A percentile compares a stretch with the other conserved stretches of the same genome.
These are phyloP conservation scores for Arctopsyche grandis DNA, from an alignment of 1,140 invertebrate species.

Conservation along the genomic window DNA sequence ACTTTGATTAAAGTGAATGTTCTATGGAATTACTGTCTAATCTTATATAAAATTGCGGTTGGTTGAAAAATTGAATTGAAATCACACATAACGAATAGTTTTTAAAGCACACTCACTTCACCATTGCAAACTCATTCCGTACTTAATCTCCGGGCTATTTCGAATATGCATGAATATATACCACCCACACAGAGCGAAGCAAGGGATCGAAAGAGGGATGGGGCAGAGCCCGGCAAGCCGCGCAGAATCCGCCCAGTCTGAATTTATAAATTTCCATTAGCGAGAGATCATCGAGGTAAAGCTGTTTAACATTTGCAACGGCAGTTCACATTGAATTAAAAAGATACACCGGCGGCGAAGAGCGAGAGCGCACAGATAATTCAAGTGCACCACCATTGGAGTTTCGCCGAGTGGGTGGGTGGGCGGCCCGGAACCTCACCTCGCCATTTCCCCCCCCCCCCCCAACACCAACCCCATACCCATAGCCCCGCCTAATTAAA, in stretches of 20 bases:
- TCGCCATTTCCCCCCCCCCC: background rate
- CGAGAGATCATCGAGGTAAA: conserved; percentile 50
- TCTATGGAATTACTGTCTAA: no score
- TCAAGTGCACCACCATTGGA: conserved; percentile 26
- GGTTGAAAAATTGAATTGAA: background rate
- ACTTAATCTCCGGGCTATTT: no score
- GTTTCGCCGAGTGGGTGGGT: background rate
- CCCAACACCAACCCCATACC: conserved; percentile 8
- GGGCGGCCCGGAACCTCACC: background rate
- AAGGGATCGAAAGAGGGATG: no score
- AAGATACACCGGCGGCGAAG: conserved; percentile 40
- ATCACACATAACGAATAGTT: no score
- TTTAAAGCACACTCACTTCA: background rate
- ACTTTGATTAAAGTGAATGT: no score
- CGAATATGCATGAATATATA: no score
- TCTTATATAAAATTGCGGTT: no score
- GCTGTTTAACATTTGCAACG: conserved; percentile 52
- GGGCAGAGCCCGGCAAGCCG: background rate
- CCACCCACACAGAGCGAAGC: no score
- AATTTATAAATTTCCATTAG: conserved; percentile 53
- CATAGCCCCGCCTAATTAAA: conserved; percentile 44
- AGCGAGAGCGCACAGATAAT: conserved; percentile 40
- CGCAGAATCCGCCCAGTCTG: background rate
- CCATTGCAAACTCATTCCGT: no score
- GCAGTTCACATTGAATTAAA: conserved; percentile 48